phyloP scores from a whole-genome alignment of 2,888 invertebrate species.

The Phlogophora meticulosa region DNA sequence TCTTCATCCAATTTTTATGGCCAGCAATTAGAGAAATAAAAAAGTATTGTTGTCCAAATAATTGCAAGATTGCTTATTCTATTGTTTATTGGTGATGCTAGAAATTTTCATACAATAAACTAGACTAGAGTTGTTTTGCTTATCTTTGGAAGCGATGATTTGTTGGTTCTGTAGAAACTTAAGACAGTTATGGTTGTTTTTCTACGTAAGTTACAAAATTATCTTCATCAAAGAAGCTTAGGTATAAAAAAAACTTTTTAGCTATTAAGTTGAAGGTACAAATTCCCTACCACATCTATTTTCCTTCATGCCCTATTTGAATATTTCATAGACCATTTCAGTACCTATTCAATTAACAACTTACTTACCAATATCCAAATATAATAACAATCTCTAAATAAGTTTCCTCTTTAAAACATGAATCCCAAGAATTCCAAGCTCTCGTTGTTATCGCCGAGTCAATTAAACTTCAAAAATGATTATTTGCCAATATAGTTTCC shows the following conservation, averaged over 20 bases:
- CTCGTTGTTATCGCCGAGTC: not conserved
- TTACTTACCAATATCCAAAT: slow-evolving; percentile 2
- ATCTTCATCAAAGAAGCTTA: not conserved
- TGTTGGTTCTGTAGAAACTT: slow-evolving; percentile 11
- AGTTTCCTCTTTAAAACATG: not conserved
- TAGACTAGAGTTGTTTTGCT: slow-evolving; percentile 5
- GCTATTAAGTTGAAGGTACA: not conserved
- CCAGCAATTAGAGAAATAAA: slow-evolving; percentile 15
- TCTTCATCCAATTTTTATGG: slow-evolving; percentile 18
- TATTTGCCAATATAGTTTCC: slow-evolving; percentile 25
- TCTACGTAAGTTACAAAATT: not conserved
- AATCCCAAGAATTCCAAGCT: not conserved
- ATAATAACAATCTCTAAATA: not conserved
- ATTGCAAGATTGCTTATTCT: not conserved
- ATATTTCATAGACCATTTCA: not conserved
- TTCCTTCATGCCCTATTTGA: not conserved
- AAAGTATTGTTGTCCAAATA: not conserved
- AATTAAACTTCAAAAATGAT: slow-evolving; percentile 24
- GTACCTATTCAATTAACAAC: not conserved
- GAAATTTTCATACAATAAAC: slow-evolving; percentile 19
- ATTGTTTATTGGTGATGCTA: slow-evolving; percentile 28
- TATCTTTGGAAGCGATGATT: slow-evolving; percentile 6
- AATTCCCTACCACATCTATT: not conserved
- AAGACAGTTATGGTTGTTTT: slow-evolving; percentile 1
- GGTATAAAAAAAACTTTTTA: not conserved